Base-by-base conservation (phyloP, 2,888 invertebrate genomes). In the Ennomos fuscantarius region DNA sequence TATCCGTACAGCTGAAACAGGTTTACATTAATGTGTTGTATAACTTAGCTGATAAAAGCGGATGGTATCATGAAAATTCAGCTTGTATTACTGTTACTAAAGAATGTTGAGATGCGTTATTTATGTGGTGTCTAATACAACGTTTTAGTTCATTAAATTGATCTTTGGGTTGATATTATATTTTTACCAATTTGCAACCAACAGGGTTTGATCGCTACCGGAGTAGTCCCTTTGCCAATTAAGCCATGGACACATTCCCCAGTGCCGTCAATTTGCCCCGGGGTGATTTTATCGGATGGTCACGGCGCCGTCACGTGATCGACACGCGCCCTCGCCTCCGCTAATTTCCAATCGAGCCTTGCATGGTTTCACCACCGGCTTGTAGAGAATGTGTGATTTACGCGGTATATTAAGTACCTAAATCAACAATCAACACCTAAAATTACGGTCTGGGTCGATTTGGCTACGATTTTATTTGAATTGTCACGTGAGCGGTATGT, bases 261-360 rank as follows among this genome's bases (percentile, higher is more conserved):
- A n/a, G n/a, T n/a, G n/a, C n/a, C n/a, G 49, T 31, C 59, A 57
- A 54, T 62, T 56, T 55, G 53, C 53, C 55, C 42, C 13, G 13
- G 33, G 63, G 51, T 53, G 56, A 51, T 54, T 33, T 46, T 55
- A 52, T 60, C 47, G 54, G 43, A 54, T 47, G 49, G 41, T 11
- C 72, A 65, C 72, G 71, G 61, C 56, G 12, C 34, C 36, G 56
- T 58, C 66, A 65, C 63, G 66, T 55, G 49, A 37, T 58, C 42
- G 36, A 15, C 57, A 43, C 58, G 48, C 57, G 47, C 47, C 56
- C 42, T 45, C 49, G 37, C 15, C 35, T 34, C 35, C 12, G 40
- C 13, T 43, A 13, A 48, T 58, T 49, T 47, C 55, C 41, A 55
- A 57, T 52, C 60, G 43, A 54, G 11, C 60, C 40, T 45, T 49